Evolutionary conservation across 2,888 invertebrate genomes (phyloP).

Genomic region (Caenorhabditis doughertyi): DNA sequence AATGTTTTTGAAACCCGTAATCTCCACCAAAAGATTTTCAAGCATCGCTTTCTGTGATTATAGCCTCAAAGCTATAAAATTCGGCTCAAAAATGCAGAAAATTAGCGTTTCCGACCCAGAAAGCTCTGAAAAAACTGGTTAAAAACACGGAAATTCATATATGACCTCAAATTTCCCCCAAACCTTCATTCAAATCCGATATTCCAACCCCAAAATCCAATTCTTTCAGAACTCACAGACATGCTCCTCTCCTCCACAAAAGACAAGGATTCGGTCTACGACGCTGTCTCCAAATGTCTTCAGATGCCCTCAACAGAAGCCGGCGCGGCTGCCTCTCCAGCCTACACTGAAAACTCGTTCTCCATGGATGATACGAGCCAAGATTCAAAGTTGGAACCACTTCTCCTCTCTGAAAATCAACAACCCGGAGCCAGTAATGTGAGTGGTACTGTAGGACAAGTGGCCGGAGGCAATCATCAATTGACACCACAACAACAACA

Average conservation of each 20-base stretch:
- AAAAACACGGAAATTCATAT: too few relatives aligned
- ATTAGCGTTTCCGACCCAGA: too few relatives aligned
- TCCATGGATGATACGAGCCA: slow-evolving; percentile 61
- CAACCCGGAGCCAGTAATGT: not conserved
- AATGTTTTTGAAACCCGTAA: too few relatives aligned
- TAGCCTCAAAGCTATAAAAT: too few relatives aligned
- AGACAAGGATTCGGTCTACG: slow-evolving; percentile 39
- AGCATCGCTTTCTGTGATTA: too few relatives aligned
- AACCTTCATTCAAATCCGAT: not conserved
- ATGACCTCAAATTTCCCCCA: too few relatives aligned
- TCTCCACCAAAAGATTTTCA: too few relatives aligned
- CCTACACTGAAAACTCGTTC: slow-evolving; percentile 61
- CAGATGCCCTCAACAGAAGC: slow-evolving; percentile 63
- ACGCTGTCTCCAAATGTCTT: slow-evolving; percentile 43
- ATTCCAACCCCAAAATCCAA: not conserved
- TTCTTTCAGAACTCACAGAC: not conserved
- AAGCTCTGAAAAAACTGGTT: too few relatives aligned
- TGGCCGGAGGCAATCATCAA: too few relatives aligned
- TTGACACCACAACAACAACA: too few relatives aligned
- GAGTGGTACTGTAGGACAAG: too few relatives aligned
- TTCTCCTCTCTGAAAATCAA: not conserved
- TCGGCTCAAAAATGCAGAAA: too few relatives aligned
- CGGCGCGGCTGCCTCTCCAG: slow-evolving; percentile 67
- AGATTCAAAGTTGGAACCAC: slow-evolving; percentile 35
- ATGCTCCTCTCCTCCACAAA: slow-evolving; percentile 14